Evolutionary conservation across 1,140 invertebrate species (phyloP).

Genomic region (Littorina saxatilis): DNA sequence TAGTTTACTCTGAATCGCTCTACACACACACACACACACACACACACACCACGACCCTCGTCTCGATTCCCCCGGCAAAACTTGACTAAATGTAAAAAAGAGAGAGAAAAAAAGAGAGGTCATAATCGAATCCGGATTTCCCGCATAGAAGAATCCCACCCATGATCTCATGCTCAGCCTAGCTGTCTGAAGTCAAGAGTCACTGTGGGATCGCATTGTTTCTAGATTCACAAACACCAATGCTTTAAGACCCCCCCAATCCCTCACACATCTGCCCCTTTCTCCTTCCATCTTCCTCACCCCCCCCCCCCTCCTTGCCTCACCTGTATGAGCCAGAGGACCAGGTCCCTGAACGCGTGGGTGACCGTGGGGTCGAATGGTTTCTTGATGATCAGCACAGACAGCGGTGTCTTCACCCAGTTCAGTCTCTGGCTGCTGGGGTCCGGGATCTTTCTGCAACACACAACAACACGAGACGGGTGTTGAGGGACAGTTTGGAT

Average conservation of each 20-base stretch:
- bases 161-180: slow-evolving; percentile 92
- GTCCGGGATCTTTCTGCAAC: slow-evolving; percentile 95
- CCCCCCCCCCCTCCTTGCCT: slow-evolving; percentile 56
- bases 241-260: not conserved
- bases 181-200: too few relatives aligned
- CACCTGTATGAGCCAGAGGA: slow-evolving; percentile 94
- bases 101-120: too few relatives aligned
- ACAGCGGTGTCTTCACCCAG: slow-evolving; percentile 96
- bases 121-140: too few relatives aligned
- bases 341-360: slow-evolving; percentile 93
- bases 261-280: not conserved
- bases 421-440: slow-evolving; percentile 95
- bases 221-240: not conserved
- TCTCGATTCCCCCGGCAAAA: too few relatives aligned
- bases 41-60: too few relatives aligned
- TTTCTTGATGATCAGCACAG: slow-evolving; percentile 97
- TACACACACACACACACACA: too few relatives aligned
- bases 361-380: slow-evolving; percentile 92
- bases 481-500: too few relatives aligned
- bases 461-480: not conserved
- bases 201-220: not conserved
- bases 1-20: too few relatives aligned
- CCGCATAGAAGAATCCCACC: slow-evolving; percentile 78
- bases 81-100: slow-evolving; percentile 9
- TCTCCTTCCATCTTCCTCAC: slow-evolving; percentile 51